phyloP scores from a whole-genome alignment of 2,888 invertebrate genomes.

The Cryptus viduatorius region DNA sequence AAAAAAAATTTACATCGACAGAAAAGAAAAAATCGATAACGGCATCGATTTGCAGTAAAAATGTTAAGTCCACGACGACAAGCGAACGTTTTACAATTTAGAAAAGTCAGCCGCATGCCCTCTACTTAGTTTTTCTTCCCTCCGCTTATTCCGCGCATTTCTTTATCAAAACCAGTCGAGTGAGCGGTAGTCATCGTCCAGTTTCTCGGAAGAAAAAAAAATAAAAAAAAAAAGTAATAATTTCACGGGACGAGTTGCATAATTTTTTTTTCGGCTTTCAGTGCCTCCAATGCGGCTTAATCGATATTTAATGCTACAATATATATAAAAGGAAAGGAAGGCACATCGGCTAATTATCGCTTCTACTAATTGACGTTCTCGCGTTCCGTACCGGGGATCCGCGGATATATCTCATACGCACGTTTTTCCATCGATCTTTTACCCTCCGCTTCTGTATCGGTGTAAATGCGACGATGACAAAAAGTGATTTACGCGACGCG shows the following conservation, averaged over 20 bases:
- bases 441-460: constrained; percentile 32
- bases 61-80: too few species aligned
- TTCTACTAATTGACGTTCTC: constrained; percentile 65
- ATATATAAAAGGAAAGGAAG: constrained; percentile 50
- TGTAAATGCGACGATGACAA: constrained; percentile 56
- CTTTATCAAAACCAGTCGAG: too few species aligned
- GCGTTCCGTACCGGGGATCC: constrained; percentile 34
- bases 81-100: too few species aligned
- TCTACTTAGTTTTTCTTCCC: too few species aligned
- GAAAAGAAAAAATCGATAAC: too few species aligned
- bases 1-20: too few species aligned
- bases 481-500: constrained; percentile 67
- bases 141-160: too few species aligned
- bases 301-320: constrained; percentile 22
- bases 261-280: neutral
- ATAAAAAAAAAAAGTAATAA: neutral
- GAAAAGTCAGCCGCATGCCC: too few species aligned
- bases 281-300: neutral
- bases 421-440: constrained; percentile 53
- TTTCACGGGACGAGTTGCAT: neutral
- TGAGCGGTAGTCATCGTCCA: neutral
- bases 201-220: neutral
- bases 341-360: constrained; percentile 65
- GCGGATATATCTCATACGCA: constrained; percentile 26
- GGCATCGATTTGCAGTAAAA: too few species aligned